phyloP scores from a whole-genome alignment of 2,113 vertebrate genomes.

The Tetrax tetrax region DNA sequence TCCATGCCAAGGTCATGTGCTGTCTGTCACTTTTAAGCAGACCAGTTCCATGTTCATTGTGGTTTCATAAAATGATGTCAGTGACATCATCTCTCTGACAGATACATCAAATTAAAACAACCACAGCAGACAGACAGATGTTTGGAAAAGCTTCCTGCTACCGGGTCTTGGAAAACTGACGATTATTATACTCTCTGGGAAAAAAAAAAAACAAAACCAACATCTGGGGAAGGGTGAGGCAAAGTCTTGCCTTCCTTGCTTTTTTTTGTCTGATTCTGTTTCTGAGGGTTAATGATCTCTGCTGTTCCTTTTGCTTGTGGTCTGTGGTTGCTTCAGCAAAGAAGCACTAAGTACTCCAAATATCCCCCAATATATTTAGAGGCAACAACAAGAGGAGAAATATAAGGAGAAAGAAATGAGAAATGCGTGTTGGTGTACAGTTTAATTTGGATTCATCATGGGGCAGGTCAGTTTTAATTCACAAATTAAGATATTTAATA shows the following conservation, averaged over 20 bases:
- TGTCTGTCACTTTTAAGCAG: background rate
- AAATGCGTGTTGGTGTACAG: background rate
- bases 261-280: background rate
- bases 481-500: background rate
- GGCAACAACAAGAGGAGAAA: background rate
- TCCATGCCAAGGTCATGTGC: background rate
- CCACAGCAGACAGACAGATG: background rate
- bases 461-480: background rate
- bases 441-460: background rate
- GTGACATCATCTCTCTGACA: background rate
- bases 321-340: background rate
- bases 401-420: background rate
- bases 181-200: background rate
- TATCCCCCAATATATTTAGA: background rate
- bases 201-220: background rate
- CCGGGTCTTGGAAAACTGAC: background rate
- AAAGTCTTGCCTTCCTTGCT: background rate
- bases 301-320: background rate
- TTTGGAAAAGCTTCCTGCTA: background rate
- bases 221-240: background rate
- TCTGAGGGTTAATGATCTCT: background rate
- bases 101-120: background rate
- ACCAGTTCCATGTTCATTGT: background rate
- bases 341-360: background rate
- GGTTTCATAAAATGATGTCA: background rate